Evolutionary conservation across 2,113 vertebrate genomes (phyloP).

Genomic region (Tachuris rubrigastra): DNA sequence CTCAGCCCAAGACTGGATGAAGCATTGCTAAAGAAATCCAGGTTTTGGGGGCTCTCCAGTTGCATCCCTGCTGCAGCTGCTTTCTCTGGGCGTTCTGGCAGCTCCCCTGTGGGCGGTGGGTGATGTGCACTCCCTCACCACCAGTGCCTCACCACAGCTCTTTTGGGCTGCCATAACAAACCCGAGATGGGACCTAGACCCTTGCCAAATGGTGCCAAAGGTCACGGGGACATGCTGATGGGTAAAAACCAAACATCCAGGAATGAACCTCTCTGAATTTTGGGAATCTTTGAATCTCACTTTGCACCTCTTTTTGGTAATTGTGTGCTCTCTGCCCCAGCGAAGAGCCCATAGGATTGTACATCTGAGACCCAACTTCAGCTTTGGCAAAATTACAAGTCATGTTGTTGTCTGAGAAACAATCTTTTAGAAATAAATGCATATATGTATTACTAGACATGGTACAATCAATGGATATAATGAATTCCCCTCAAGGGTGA

Average conservation of each 20-base stretch:
- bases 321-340: not conserved
- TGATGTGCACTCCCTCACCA: not conserved
- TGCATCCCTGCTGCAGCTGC: not conserved
- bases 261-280: not conserved
- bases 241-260: not conserved
- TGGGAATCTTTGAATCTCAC: not conserved
- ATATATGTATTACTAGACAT: not conserved
- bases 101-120: not conserved
- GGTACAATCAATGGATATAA: not conserved
- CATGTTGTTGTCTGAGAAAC: not conserved
- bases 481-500: not conserved
- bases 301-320: not conserved
- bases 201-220: not conserved
- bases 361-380: not conserved
- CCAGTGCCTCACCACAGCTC: not conserved
- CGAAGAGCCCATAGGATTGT: accelerated
- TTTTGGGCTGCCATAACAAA: not conserved
- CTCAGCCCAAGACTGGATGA: not conserved
- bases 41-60: accelerated
- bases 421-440: not conserved
- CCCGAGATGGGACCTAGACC: not conserved
- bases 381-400: not conserved
- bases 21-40: not conserved
- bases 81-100: not conserved
- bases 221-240: accelerated